Conservation (phyloP, 2,888 invertebrate genomes). For the Tillus elongatus region DNA sequence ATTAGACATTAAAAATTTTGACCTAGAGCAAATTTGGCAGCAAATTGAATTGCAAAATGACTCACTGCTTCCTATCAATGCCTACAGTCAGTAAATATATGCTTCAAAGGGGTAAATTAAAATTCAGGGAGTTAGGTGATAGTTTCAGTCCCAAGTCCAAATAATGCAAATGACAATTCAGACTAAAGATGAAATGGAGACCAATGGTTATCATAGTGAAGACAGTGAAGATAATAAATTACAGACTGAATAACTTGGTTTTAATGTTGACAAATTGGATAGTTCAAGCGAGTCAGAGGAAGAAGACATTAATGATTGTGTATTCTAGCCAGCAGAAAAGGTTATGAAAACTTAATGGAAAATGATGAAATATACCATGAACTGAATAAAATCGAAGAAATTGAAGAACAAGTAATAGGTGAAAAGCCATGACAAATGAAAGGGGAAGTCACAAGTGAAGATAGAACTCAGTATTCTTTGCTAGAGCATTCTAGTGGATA, state of each 20-base stretch:
- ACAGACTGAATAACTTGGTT: constrained; percentile 18
- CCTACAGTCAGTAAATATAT: constrained; percentile 50
- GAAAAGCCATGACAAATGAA: constrained; percentile 91
- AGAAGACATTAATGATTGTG: constrained; percentile 52
- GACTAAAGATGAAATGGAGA: constrained; percentile 13
- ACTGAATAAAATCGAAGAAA: constrained; percentile 29
- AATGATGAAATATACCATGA: constrained; percentile 29
- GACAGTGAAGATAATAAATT: constrained; percentile 17
- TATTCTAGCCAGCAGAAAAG: constrained; percentile 43
- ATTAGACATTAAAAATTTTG: constrained; percentile 69
- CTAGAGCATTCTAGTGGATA: no score
- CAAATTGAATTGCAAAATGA: constrained; percentile 78
- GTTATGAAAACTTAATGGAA: constrained; percentile 34
- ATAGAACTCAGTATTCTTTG: constrained; percentile 84
- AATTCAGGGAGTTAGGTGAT: no score
- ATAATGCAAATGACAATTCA: constrained; percentile 19
- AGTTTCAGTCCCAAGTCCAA: constrained; percentile 19
- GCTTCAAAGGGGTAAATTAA: constrained; percentile 43
- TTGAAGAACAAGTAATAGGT: constrained; percentile 34
- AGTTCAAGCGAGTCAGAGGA: constrained; percentile 24
- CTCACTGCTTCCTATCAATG: constrained; percentile 48
- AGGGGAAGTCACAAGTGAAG: constrained; percentile 75
- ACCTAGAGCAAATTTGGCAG: constrained; percentile 92
- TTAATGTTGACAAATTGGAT: constrained; percentile 19
- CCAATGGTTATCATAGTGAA: constrained; percentile 20